Evolutionary conservation across 2,888 invertebrate species (phyloP).

Genomic region (Ophioninae sp.): DNA sequence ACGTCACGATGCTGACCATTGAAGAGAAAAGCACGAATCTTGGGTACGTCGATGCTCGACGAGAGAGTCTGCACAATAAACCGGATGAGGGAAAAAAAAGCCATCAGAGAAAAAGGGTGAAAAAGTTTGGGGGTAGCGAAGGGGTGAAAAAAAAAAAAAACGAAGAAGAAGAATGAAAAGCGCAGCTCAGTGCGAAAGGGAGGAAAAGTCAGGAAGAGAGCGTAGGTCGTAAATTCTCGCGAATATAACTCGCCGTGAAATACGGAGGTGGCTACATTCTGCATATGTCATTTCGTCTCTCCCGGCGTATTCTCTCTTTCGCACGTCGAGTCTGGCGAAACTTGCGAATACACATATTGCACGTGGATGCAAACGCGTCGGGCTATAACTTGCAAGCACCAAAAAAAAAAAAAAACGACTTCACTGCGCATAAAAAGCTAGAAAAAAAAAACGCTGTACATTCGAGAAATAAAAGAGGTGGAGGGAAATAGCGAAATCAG

Average conservation of each 20-base stretch:
- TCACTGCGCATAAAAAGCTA: neutral
- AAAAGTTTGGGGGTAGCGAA: conserved; percentile 54
- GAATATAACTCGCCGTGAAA: conserved; percentile 77
- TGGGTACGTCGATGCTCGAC: conserved; percentile 42
- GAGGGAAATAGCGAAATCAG: conserved; percentile 13
- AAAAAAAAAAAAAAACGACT: conserved; percentile 13
- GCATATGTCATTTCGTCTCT: conserved; percentile 79
- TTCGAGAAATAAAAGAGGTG: conserved; percentile 3
- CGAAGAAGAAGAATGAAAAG: conserved; percentile 66
- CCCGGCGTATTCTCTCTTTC: conserved; percentile 63
- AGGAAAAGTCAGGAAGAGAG: conserved; percentile 66
- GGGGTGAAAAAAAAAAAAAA: conserved; percentile 50
- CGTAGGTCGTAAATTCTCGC: conserved; percentile 76
- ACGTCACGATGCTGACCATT: conserved; percentile 36
- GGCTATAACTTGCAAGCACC: conserved; percentile 16
- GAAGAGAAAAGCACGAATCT: conserved; percentile 35
- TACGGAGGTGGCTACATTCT: conserved; percentile 78
- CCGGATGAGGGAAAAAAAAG: conserved; percentile 42
- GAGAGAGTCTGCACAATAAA: conserved; percentile 44
- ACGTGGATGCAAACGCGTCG: conserved; percentile 14
- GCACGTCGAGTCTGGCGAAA: conserved; percentile 48
- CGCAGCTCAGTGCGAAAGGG: conserved; percentile 60
- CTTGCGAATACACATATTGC: conserved; percentile 6
- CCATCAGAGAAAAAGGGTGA: neutral
- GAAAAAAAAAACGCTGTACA: neutral